Base-by-base conservation (phyloP, 1,140 invertebrate genomes). In the Drosophila rhopaloa region DNA sequence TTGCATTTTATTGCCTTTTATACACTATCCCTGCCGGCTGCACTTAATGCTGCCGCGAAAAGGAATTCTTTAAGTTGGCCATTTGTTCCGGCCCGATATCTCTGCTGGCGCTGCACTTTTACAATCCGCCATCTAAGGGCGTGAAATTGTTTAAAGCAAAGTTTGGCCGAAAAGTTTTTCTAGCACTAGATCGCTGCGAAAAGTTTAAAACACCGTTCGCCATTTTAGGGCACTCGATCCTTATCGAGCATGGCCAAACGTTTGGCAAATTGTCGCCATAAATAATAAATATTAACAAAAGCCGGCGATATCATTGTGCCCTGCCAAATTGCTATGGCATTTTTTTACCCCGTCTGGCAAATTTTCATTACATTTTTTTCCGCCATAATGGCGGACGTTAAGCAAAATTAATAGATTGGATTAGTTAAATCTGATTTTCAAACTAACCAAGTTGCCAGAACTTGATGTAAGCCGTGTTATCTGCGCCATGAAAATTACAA, bases 1-100 rank as follows among this genome's bases (percentile, higher is more conserved):
- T 85, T 85, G 82, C 82, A 85, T 85, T 85, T 85, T 88, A 85
- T 85, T 85, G 82, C 83, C 83, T 82, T 85, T 85, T 85, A 85
- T 85, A 62, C 66, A 85, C 83, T 85, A 61, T 58, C 73, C 43
- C 48, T 55, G 54, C 54, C 56, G 41, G 78, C 78, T 81, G 73
- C 58, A 85, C 75, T 79, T 85, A 85, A 86, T 85, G 82, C 66
- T 48, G 51, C 53, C 11, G 50, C 80, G 43, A 79, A 83, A 79
- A 68, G 76, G 66, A 79, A 80, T 77, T 71, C 59, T 77, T 75
- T 56, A 81, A 78, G 68, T 86, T 85, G 73, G 47, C 24, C 58
- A 71, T 77, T 60, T 80, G 62, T 80, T 57, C 46, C 43, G 48
- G 48, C n/a, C 3, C 16, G 29, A 13, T 59, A 40, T 67, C 47